These are phyloP conservation scores for Cladopsammia gracilis DNA, from an alignment of 64 coral and sea anemone genomes.

Conservation along the genomic window DNA sequence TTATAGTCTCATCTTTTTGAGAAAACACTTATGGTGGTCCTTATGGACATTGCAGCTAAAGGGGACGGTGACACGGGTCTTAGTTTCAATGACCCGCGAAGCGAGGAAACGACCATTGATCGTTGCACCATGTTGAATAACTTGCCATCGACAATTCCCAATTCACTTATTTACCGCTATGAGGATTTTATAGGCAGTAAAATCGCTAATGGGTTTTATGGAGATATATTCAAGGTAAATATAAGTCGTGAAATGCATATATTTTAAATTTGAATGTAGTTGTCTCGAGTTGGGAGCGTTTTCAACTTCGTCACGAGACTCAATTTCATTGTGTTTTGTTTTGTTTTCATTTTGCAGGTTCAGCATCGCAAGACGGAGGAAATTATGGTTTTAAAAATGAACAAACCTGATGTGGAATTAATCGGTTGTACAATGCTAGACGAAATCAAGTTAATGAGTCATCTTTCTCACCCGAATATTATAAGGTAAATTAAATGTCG, in stretches of 20 bases:
- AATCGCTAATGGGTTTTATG: conserved; percentile 89
- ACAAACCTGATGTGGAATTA: conserved; percentile 49
- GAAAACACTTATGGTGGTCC: conserved; percentile 86
- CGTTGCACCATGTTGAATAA: conserved; percentile 25
- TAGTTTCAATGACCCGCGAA: background rate
- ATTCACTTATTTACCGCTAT: conserved; percentile 64
- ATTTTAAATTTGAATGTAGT: background rate
- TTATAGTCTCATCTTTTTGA: background rate
- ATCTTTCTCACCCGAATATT: conserved; percentile 81
- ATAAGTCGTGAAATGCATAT: background rate
- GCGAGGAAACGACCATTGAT: conserved; percentile 13
- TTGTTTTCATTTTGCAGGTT: conserved; percentile 71
- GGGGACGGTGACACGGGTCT: conserved; percentile 46
- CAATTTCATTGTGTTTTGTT: background rate
- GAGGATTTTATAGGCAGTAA: conserved; percentile 73
- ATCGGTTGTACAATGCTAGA: conserved; percentile 15
- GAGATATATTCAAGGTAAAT: conserved; percentile 84
- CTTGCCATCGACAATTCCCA: conserved; percentile 70
- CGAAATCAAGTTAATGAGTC: conserved; percentile 79
- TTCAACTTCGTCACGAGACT: background rate
- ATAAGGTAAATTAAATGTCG: conserved; percentile 54
- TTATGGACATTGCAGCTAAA: conserved; percentile 77
- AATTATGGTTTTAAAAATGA: conserved; percentile 89
- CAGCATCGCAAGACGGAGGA: conserved; percentile 70
- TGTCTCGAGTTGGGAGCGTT: conserved; percentile 3